Evolutionary conservation across 2,888 invertebrate species (phyloP).

Genomic region (Drosophila neotestacea): DNA sequence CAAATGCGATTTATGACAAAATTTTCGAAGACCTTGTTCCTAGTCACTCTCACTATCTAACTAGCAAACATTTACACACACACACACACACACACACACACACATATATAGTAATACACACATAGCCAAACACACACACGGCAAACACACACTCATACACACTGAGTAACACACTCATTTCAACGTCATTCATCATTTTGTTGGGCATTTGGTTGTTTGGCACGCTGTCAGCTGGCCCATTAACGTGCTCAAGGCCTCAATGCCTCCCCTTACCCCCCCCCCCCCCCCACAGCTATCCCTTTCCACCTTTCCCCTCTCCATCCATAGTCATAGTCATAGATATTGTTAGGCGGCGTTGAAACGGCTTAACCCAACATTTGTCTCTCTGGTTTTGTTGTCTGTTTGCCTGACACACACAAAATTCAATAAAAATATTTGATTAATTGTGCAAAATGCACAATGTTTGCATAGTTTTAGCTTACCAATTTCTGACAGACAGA

Average conservation of each 20-base stretch:
- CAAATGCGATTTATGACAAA: constrained; percentile 75
- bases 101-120: background rate
- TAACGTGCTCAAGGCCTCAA: constrained; percentile 58
- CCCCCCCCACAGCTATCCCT: background rate
- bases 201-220: constrained; percentile 59
- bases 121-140: background rate
- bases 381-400: constrained; percentile 45
- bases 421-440: constrained; percentile 77
- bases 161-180: constrained; percentile 3
- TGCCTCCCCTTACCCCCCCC: background rate
- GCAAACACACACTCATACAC: background rate
- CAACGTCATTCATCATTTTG: constrained; percentile 65
- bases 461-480: constrained; percentile 71
- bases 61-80: constrained; percentile 33
- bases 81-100: constrained; percentile 16
- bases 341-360: constrained; percentile 28
- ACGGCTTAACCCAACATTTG: constrained; percentile 63
- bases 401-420: constrained; percentile 56
- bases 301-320: background rate
- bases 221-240: constrained; percentile 75
- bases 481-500: constrained; percentile 30
- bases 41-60: constrained; percentile 27
- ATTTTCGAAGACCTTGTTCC: constrained; percentile 34
- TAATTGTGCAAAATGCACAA: constrained; percentile 72
- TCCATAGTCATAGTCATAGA: constrained; percentile 55